These are phyloP conservation scores for Ophraella communa DNA, from an alignment of 2,888 invertebrate genomes.

Conservation along the genomic window DNA sequence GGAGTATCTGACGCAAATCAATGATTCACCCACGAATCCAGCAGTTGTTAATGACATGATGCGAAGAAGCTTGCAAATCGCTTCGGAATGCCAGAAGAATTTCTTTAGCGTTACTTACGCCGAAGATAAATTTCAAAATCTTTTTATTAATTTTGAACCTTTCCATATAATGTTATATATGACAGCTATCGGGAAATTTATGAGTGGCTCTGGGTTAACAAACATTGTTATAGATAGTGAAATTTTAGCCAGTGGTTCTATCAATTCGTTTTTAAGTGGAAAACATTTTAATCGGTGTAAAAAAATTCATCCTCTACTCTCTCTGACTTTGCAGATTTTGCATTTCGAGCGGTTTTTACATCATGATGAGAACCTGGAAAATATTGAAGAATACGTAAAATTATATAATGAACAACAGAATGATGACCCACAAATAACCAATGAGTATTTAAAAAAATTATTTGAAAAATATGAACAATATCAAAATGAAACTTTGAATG, in stretches of 20 bases:
- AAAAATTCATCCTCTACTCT: conserved; percentile 36
- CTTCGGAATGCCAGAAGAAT: conserved; percentile 16
- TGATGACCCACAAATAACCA: conserved; percentile 20
- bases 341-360: conserved; percentile 42
- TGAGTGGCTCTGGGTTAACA: conserved; percentile 37
- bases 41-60: conserved; percentile 32
- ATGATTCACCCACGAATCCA: conserved; percentile 41
- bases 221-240: conserved; percentile 39
- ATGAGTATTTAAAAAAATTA: conserved; percentile 23
- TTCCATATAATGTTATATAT: conserved; percentile 46
- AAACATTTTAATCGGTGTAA: conserved; percentile 31
- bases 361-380: conserved; percentile 9
- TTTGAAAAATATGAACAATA: conserved; percentile 26
- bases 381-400: not conserved
- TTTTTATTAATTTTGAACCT: conserved; percentile 45
- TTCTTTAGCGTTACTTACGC: conserved; percentile 24
- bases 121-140: conserved; percentile 22
- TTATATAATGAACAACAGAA: conserved; percentile 27
- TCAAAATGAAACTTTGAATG: conserved; percentile 31
- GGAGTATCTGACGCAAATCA: conserved; percentile 42
- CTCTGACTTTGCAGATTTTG: conserved; percentile 41
- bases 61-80: conserved; percentile 19
- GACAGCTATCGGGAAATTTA: conserved; percentile 45
- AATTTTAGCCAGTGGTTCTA: conserved; percentile 44
- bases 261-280: conserved; percentile 39